Conservation (phyloP, 30 jellyfish, hydroid and myxozoan genomes). For the Hydractinia symbiolongicarpus region DNA sequence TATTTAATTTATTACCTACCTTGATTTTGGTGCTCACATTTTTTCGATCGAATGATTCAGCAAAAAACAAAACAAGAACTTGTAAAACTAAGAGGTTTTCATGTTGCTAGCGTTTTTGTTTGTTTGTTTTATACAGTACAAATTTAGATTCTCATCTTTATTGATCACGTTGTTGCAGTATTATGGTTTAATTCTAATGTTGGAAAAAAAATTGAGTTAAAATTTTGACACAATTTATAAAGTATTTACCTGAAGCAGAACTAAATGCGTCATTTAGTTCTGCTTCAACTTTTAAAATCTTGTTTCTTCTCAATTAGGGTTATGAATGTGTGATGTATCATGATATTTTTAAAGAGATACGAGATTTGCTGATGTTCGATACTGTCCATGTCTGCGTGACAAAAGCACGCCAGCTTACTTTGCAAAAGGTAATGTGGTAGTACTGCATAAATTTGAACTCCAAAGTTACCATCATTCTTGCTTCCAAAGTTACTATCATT, state of each 20-base stretch:
- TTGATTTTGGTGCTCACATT: too few species aligned
- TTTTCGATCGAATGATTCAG: too few species aligned
- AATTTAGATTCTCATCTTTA: too few species aligned
- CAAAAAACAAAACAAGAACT: too few species aligned
- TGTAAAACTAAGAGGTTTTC: too few species aligned
- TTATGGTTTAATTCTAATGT: too few species aligned
- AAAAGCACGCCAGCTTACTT: constrained; percentile 34
- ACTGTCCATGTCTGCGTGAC: constrained; percentile 35
- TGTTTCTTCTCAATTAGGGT: constrained; percentile 9
- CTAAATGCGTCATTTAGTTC: not conserved
- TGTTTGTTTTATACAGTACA: too few species aligned
- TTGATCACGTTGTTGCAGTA: too few species aligned
- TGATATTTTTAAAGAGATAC: constrained; percentile 32
- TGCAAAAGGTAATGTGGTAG: constrained; percentile 20
- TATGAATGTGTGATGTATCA: constrained; percentile 26
- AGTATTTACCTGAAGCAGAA: too few species aligned
- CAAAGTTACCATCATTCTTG: not conserved
- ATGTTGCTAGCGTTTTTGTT: too few species aligned
- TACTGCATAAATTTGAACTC: not conserved
- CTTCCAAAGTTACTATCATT: not conserved
- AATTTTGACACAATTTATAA: too few species aligned
- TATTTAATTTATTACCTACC: not conserved
- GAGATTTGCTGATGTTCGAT: constrained; percentile 30
- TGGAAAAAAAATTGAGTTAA: too few species aligned
- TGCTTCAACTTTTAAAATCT: not conserved